Evolutionary conservation across 2,797 vertebrate species (phyloP).

Genomic region (Parotocinclus haroldoi): DNA sequence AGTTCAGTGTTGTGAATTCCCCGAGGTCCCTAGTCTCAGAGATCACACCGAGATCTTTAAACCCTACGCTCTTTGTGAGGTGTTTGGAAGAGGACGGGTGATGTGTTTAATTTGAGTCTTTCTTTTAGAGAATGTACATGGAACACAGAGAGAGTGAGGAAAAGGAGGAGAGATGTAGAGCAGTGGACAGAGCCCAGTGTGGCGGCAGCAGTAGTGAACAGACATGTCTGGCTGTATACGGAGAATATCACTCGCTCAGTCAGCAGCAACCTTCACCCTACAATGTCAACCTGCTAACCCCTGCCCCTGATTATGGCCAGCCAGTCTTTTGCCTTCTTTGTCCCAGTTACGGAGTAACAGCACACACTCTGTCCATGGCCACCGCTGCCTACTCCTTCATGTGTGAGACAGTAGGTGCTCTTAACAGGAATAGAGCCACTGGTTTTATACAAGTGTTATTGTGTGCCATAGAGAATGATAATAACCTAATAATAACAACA

Average conservation of each 20-base stretch:
- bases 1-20: too few species aligned
- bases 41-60: too few species aligned
- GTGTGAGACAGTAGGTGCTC: constrained; percentile 62
- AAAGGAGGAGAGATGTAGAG: constrained; percentile 50
- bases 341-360: constrained; percentile 42
- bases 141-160: constrained; percentile 31
- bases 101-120: constrained; percentile 16
- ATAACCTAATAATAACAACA: background rate
- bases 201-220: constrained; percentile 40
- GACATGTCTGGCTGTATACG: constrained; percentile 3
- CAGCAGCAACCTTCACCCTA: constrained; percentile 16
- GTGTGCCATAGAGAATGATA: background rate
- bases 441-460: background rate
- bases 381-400: constrained; percentile 33
- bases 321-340: constrained; percentile 32
- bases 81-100: too few species aligned
- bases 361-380: constrained; percentile 31
- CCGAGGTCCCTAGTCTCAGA: too few species aligned
- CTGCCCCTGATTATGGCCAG: constrained; percentile 43
- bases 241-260: background rate
- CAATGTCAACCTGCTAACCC: constrained; percentile 19
- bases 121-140: constrained; percentile 31
- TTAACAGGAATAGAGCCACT: constrained; percentile 19
- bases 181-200: constrained; percentile 46
- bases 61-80: too few species aligned